Base-by-base conservation (phyloP, 2,113 vertebrate genomes). In the Sisor rabdophorus region DNA sequence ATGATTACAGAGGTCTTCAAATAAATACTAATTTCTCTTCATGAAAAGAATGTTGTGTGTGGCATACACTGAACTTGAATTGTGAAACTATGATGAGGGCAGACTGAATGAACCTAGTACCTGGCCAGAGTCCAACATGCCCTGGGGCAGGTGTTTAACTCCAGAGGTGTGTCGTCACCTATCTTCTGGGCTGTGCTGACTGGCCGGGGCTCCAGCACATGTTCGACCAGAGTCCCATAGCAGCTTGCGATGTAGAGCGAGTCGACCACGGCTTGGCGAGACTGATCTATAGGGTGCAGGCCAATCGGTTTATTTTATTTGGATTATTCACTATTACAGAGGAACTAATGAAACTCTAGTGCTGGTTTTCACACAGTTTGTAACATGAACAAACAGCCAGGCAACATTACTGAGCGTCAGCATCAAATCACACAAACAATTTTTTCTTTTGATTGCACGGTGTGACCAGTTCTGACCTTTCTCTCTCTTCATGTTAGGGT, bases 121-220 rank as follows among this genome's bases (percentile, higher is more conserved):
- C 97, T 96, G 87, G 95, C 93, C 50, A 99, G 87, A 70, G 91
- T 90, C 97, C 97, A 99, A 90, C 93, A 98, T 87, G 96, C 96
- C 76, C 95, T 89, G 1, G 96, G 95, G 75, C 93, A 97, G 0
- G 95, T 96, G 87, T 86, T 85, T 86, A 99, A 95, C 85, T 99
- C 96, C 90, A 99, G 78, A 1, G 94, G 94, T 0, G 97, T 98
- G 87, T 99, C 96, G 12, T 99, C 96, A 0, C 94, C 95, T 36
- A 98, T 98, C 89, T 98, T 98, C 44, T 92, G 92, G 4, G 93
- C 93, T 0, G 94, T 95, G 91, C 94, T 96, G 73, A 98, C 91
- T 0, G 96, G 95, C 3, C 95, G 93, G 0, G 96, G 97, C 71
- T 99, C 97, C 85, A 99, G 83, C 0, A 95, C 91, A 2, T 99